Base-by-base conservation (phyloP, 2,113 vertebrate genomes). In the Ciconia boyciana region DNA sequence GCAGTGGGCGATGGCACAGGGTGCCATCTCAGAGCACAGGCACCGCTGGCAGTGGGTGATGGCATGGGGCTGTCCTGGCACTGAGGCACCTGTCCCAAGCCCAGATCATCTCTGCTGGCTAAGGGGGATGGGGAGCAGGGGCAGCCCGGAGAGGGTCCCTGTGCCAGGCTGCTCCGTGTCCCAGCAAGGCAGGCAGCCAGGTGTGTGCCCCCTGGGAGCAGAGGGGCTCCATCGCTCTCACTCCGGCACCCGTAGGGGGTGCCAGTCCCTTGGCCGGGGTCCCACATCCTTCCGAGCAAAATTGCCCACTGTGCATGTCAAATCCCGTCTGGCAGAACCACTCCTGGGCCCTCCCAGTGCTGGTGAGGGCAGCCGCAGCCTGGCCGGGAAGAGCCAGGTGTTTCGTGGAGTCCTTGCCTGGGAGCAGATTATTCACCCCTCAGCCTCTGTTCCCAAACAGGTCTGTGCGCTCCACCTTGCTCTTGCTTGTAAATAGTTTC, bases 401-500 rank as follows among this genome's bases (percentile, higher is more conserved):
- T 88, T 89, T 34, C 0, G 3, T 36, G 34, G 85, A 70, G 52
- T 31, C 11, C 48, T 74, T 44, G 83, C 90, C 95, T 65, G 44
- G n/a, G 64, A 89, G 94, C 41, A 21, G 51, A 58, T 96, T 94
- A 90, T 97, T 95, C 95, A 96, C 66, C 84, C 70, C 77, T 58
- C 85, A 25, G 75, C 66, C 92, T 91, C 78, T 1, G 1, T 76
- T 93, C 91, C 95, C 95, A 70, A 93, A 95, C 96, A 91, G 96
- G 93, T 97, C 95, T 66, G 96, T 88, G 93, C 3, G 10, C 97
- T 94, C 81, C 70, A 43, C 93, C 96, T 94, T 29, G 74, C 91
- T 88, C 81, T 77, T 22, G 75, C 92, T 65, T 39, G 90, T 69
- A 91, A 91, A 91, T 65, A 89, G 54, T 48, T 96, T 90, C 58